A percentile compares a stretch with the other conserved stretches of the same genome.
Conservation (phyloP, 1,140 invertebrate species). For the Coelopa frigida region DNA sequence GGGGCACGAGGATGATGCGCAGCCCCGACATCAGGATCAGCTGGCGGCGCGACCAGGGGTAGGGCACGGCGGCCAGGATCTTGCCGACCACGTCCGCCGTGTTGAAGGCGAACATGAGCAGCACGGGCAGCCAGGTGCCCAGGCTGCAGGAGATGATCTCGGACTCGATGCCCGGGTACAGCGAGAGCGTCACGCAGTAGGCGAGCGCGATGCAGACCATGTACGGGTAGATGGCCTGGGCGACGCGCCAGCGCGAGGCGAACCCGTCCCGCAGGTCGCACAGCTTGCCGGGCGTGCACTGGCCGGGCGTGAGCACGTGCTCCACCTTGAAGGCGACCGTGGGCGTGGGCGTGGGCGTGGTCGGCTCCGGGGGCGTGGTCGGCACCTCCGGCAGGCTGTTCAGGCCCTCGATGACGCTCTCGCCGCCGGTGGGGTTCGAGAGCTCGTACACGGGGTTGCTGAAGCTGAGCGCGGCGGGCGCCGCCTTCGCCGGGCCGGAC, state of each 20-base stretch:
- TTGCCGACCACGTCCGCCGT: slow-evolving; percentile 79
- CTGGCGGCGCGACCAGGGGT: slow-evolving; percentile 70
- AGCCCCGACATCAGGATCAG: slow-evolving; percentile 62
- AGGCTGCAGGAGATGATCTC: slow-evolving; percentile 78
- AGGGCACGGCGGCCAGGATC: slow-evolving; percentile 70
- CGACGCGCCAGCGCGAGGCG: slow-evolving; percentile 66
- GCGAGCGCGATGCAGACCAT: slow-evolving; percentile 80
- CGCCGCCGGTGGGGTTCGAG: slow-evolving; percentile 52
- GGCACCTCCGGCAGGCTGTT: slow-evolving; percentile 39
- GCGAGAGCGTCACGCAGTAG: slow-evolving; percentile 78
- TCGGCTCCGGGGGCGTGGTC: slow-evolving; percentile 38
- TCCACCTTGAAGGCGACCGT: slow-evolving; percentile 67
- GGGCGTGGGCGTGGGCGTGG: slow-evolving; percentile 29
- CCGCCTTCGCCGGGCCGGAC: slow-evolving; percentile 19
- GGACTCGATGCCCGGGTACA: slow-evolving; percentile 84
- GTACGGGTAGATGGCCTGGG: slow-evolving; percentile 76
- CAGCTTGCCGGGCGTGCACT: slow-evolving; percentile 46
- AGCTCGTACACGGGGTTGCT: slow-evolving; percentile 76
- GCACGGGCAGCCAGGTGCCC: slow-evolving; percentile 82
- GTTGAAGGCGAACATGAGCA: slow-evolving; percentile 84
- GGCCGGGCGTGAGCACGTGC: slow-evolving; percentile 61
- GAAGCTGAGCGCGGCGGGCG: slow-evolving; percentile 34
- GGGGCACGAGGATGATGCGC: slow-evolving; percentile 67
- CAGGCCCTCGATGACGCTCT: slow-evolving; percentile 43
- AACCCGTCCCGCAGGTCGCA: slow-evolving; percentile 50